These are phyloP conservation scores for Mayetiola destructor DNA, from an alignment of 2,888 invertebrate genomes.

Conservation along the genomic window DNA sequence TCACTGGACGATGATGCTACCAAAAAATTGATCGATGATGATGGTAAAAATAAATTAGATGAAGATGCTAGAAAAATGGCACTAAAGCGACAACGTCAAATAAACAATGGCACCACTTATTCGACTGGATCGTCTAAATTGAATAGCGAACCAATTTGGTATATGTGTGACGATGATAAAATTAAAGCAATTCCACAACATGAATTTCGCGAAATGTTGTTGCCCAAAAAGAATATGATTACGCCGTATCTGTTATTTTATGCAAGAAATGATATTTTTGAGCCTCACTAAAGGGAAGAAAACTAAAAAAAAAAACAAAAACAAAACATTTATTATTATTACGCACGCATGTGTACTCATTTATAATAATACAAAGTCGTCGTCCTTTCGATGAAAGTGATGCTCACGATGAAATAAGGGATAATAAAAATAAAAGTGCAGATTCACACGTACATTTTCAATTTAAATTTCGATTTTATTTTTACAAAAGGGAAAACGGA, in stretches of 20 bases:
- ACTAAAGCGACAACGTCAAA: not conserved
- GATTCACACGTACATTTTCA: too few species aligned
- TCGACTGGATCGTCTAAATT: not conserved
- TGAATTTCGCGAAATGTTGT: slow-evolving; percentile 65
- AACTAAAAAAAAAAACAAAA: not conserved
- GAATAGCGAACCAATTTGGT: slow-evolving; percentile 45
- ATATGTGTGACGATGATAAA: slow-evolving; percentile 79
- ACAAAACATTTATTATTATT: not conserved
- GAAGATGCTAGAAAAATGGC: slow-evolving; percentile 15
- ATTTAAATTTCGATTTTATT: too few species aligned
- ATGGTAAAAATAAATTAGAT: slow-evolving; percentile 23
- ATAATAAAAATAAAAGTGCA: too few species aligned
- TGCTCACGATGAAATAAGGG: too few species aligned
- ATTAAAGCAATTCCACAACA: slow-evolving; percentile 61
- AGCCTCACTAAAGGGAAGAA: slow-evolving; percentile 18
- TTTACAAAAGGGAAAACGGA: too few species aligned
- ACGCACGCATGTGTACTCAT: too few species aligned
- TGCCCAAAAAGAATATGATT: slow-evolving; percentile 58
- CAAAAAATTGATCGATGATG: too few species aligned
- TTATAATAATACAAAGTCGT: too few species aligned
- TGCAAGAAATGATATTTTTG: slow-evolving; percentile 42
- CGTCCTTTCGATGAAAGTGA: too few species aligned
- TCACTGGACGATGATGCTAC: slow-evolving; percentile 22
- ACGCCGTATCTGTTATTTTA: slow-evolving; percentile 82
- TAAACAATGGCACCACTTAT: not conserved